Evolutionary conservation across 2,888 invertebrate genomes (phyloP), one percentile per base, ranked within the genome.

Genomic region (Drosophila rellima): DNA sequence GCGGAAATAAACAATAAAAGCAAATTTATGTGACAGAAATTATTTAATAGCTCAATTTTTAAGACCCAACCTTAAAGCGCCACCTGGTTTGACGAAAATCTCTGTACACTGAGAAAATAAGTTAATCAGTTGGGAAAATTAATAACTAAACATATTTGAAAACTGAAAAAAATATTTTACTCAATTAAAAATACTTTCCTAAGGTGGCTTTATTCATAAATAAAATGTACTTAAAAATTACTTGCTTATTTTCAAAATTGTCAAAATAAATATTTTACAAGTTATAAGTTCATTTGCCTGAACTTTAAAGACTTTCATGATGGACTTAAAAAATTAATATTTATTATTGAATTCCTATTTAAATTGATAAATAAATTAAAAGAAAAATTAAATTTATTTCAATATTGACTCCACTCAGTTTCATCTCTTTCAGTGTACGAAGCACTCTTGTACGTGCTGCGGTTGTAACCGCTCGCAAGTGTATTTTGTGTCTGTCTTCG

Each of bases 1-100:
- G 60, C 82, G 88, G 87, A 89, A 88, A 81, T 77, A 81, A 82
- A 85, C 88, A 88, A 89, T 85, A 80, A 89, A 89, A 72, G 71
- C 81, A 88, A 85, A 85, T 87, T 87, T 85, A 82, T 89, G 88
- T 89, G 87, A 87, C 86, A 87, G 85, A 87, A 87, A 87, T 87
- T 85, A 85, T 87, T 89, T 87, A 87, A 89, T 84, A 89, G 86
- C 86, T 85, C 88, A 85, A 88, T 84, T 84, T 82, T 74, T 51
- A 68, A 45, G 70, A 59, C 15, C 48, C 44, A 67, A 63, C 45
- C 52, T 44, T 10, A 75, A 63, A 78, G 72, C 80, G 80, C 73
- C 88, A 80, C 73, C 81, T 68, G 61, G 31, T 56, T 52, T 60
- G 74, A 61, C 31, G 26, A 56, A 54, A 62, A 59, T 52, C 8